Base-by-base conservation (phyloP, 2,888 invertebrate species). In the Acrobasis suavella region DNA sequence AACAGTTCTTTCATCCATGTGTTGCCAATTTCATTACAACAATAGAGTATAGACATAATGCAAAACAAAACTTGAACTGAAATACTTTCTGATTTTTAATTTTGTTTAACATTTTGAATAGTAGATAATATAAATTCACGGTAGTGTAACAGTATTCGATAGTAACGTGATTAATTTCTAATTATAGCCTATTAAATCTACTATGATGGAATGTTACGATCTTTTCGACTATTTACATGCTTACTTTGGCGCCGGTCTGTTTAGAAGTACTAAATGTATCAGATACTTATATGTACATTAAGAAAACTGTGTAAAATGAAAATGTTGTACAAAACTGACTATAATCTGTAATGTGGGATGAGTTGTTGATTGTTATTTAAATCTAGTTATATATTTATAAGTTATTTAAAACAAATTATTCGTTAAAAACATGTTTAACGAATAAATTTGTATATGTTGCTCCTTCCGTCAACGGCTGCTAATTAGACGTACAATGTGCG, bases 381-480 rank as follows among this genome's bases (percentile, higher is more conserved):
- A 71, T 71, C 67, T 71, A 67, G 69, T 69, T 70, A 70, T 32
- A 32, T 32, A 32, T 32, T 32, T 32, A 6, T 32, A 32, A 32
- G 32, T 32, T 32, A 32, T 32, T 32, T 6, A 32, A 32, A 22
- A 22, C 22, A 22, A 22, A 1, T 22, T 22, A 3, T 22, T 22
- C 22, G 22, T 22, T 22, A 22, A 3, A 22, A 32, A 32, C 7
- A 32, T 32, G 2, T 32, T 7, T 32, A 32, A 32, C 32, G 32
- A 32, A 7, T 7, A 32, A 32, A 7, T 5, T 7, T 7, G 32
- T 1, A 63, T 64, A 73, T 62, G 76, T 81, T 83, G 83, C 82
- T 87, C 86, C 87, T 90, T 90, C 89, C 80, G 78, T 76, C 78
- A 86, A 87, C 91, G 87, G 88, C 91, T 91, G 91, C 91, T 91